Conservation (phyloP, 1,140 invertebrate species). For the Achroia grisella region DNA sequence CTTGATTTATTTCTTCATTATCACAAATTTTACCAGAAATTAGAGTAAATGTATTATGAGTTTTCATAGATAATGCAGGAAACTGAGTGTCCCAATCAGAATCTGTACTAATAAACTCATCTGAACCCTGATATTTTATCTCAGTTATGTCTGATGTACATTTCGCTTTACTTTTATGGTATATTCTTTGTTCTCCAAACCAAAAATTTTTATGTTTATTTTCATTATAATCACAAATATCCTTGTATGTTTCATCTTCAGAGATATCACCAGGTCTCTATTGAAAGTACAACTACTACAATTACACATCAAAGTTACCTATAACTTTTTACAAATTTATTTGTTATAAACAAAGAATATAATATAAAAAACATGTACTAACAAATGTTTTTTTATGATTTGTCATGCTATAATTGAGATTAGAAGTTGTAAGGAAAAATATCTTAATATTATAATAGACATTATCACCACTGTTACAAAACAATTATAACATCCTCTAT, state of each 20-base stretch:
- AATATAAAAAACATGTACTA: too few species aligned
- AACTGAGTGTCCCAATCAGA: constrained; percentile 62
- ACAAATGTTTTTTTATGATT: too few species aligned
- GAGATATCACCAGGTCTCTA: constrained; percentile 49
- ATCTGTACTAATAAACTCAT: constrained; percentile 54
- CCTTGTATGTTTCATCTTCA: constrained; percentile 49
- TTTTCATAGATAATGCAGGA: constrained; percentile 53
- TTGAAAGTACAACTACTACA: neutral
- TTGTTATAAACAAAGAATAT: too few species aligned
- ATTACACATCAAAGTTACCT: too few species aligned
- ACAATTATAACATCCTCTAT: too few species aligned
- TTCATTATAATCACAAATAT: constrained; percentile 36
- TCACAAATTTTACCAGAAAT: constrained; percentile 41
- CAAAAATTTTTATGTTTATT: constrained; percentile 35
- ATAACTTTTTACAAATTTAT: too few species aligned
- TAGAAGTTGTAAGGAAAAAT: too few species aligned
- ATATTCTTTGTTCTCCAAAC: constrained; percentile 54
- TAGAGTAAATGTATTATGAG: constrained; percentile 58
- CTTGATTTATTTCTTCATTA: constrained; percentile 34
- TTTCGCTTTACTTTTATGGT: constrained; percentile 50
- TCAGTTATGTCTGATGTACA: constrained; percentile 16
- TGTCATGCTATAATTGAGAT: too few species aligned
- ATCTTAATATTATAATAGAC: too few species aligned
- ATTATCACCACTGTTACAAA: too few species aligned
- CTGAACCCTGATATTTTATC: constrained; percentile 37